Conservation (phyloP, 2,888 invertebrate genomes). For the Drosophila algonquin region DNA sequence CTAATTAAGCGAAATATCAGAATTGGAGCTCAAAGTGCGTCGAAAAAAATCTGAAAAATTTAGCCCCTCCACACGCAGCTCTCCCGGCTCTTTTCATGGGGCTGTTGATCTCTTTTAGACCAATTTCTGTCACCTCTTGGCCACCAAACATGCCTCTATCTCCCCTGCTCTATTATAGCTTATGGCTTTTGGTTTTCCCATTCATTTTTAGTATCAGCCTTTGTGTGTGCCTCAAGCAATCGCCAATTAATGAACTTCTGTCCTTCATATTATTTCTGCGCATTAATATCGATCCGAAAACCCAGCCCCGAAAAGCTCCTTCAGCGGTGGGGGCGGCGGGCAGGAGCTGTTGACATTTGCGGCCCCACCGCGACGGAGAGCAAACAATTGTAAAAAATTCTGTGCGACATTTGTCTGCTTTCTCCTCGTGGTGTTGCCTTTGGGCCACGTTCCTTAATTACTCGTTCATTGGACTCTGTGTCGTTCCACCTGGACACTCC, state of each 20-base stretch:
- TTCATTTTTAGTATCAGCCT: neutral
- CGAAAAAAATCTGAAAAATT: neutral
- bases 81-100: neutral
- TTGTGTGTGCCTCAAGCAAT: slow-evolving; percentile 18
- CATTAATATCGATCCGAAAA: slow-evolving; percentile 32
- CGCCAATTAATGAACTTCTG: slow-evolving; percentile 25
- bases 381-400: slow-evolving; percentile 68
- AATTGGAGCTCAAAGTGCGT: slow-evolving; percentile 1
- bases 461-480: slow-evolving; percentile 21
- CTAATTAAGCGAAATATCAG: slow-evolving; percentile 55
- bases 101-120: slow-evolving; percentile 39
- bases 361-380: slow-evolving; percentile 28
- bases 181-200: neutral
- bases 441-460: slow-evolving; percentile 57
- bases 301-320: slow-evolving; percentile 18
- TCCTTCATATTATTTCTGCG: slow-evolving; percentile 18
- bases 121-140: slow-evolving; percentile 24
- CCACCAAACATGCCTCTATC: neutral
- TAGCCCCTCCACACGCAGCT: no score
- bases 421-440: slow-evolving; percentile 24
- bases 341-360: slow-evolving; percentile 20
- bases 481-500: slow-evolving; percentile 37
- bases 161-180: neutral
- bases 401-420: slow-evolving; percentile 56
- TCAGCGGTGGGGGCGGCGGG: no score